Conservation (phyloP, 2,113 vertebrate species). For the Bambusicola thoracicus region DNA sequence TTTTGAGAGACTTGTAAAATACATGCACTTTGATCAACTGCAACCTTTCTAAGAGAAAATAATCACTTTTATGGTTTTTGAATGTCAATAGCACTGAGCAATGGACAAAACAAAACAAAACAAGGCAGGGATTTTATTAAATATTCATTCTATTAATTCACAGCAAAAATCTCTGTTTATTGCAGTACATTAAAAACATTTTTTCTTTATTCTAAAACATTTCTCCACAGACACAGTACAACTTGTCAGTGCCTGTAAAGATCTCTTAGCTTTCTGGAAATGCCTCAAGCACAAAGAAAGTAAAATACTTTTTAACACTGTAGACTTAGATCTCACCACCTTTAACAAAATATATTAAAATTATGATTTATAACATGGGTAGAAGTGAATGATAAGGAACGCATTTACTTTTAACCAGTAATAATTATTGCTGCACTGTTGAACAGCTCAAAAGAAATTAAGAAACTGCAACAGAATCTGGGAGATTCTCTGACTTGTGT, state of each 20-base stretch:
- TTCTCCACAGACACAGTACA: constrained; percentile 49
- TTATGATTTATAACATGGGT: constrained; percentile 23
- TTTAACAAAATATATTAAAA: constrained; percentile 72
- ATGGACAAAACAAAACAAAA: constrained; percentile 61
- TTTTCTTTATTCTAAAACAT: constrained; percentile 60
- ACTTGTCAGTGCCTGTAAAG: constrained; percentile 61
- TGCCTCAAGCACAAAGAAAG: constrained; percentile 32
- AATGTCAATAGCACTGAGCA: constrained; percentile 45
- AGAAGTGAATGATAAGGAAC: background rate
- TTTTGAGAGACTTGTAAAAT: constrained; percentile 62
- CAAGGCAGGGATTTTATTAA: constrained; percentile 62
- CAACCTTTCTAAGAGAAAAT: constrained; percentile 54
- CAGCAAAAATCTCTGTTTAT: constrained; percentile 55
- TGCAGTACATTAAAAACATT: constrained; percentile 60
- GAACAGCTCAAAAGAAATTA: background rate
- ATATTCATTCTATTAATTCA: constrained; percentile 71
- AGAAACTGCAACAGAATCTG: background rate
- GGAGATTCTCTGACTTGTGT: background rate
- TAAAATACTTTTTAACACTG: constrained; percentile 52
- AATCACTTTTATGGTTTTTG: constrained; percentile 53
- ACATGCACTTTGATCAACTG: constrained; percentile 56
- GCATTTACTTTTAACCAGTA: constrained; percentile 26
- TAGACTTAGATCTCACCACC: constrained; percentile 50
- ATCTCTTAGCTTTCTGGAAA: constrained; percentile 54
- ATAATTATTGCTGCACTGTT: background rate